These are phyloP conservation scores for Epinephelus cyanopodus DNA, from an alignment of 2,113 vertebrate genomes.

Conservation along the genomic window DNA sequence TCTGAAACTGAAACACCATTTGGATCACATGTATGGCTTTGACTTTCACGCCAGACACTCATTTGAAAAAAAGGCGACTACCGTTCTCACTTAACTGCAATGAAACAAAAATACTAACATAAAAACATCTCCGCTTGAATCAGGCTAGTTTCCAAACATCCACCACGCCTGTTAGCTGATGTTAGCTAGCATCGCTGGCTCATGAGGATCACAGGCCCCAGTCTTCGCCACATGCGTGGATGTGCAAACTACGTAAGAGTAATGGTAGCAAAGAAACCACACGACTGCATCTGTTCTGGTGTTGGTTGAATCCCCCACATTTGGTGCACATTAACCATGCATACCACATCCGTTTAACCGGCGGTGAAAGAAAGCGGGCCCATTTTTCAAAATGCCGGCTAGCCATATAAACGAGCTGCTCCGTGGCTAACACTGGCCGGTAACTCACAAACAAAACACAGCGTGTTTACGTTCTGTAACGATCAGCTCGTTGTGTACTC, in stretches of 20 bases:
- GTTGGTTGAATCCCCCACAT: rapidly evolving
- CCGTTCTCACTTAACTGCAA: too few species aligned
- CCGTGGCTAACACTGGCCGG: not conserved
- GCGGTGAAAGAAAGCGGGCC: constrained; percentile 3
- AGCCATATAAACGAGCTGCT: constrained; percentile 20
- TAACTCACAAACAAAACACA: not conserved
- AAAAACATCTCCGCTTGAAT: rapidly evolving
- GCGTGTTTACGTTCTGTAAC: rapidly evolving
- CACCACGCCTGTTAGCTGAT: constrained; percentile 37
- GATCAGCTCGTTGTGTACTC: constrained; percentile 1
- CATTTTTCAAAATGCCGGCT: constrained; percentile 78
- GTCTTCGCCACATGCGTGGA: not conserved
- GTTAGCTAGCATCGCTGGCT: not conserved
- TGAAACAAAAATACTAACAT: rapidly evolving
- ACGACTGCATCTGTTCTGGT: rapidly evolving
- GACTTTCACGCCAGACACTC: too few species aligned
- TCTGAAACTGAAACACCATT: not conserved
- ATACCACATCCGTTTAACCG: not conserved
- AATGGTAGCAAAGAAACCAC: rapidly evolving
- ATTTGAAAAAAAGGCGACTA: rapidly evolving
- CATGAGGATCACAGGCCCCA: constrained; percentile 5
- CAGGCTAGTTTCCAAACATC: not conserved
- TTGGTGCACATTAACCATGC: rapidly evolving
- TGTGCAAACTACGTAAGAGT: not conserved
- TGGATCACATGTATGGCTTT: too few species aligned